Evolutionary conservation across 2,888 invertebrate genomes (phyloP).

Genomic region (Andrena bucephala): DNA sequence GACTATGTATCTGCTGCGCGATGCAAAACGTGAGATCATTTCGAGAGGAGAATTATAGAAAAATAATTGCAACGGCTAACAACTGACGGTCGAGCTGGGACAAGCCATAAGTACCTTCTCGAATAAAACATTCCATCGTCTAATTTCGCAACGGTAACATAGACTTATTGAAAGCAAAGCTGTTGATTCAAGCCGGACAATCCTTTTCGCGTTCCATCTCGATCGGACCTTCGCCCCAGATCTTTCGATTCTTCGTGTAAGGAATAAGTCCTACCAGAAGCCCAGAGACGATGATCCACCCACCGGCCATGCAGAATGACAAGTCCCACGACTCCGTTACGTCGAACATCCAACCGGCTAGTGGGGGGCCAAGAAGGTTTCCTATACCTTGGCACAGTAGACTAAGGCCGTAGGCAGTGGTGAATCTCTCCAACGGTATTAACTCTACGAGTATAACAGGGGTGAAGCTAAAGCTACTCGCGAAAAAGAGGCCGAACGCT

Average conservation of each 20-base stretch:
- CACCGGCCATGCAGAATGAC: conserved; percentile 92
- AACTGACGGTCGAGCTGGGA: conserved; percentile 6
- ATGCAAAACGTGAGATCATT: background rate
- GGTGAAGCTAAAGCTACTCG: conserved; percentile 96
- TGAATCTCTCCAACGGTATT: conserved; percentile 95
- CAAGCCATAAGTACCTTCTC: background rate
- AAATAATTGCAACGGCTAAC: conserved; percentile 7
- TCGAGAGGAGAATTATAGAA: background rate
- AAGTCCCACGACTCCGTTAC: conserved; percentile 90
- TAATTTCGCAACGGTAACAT: background rate
- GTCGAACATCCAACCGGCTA: conserved; percentile 93
- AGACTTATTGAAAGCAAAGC: background rate
- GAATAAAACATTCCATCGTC: conserved; percentile 3
- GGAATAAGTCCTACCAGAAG: conserved; percentile 89
- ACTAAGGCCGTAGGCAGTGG: conserved; percentile 96
- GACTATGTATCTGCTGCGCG: background rate
- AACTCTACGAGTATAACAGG: conserved; percentile 95
- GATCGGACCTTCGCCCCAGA: conserved; percentile 86
- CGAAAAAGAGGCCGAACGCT: conserved; percentile 95
- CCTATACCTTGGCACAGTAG: conserved; percentile 96
- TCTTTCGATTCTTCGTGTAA: conserved; percentile 88
- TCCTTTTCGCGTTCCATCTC: conserved; percentile 85
- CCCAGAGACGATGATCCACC: conserved; percentile 93
- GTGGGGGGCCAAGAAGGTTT: conserved; percentile 95
- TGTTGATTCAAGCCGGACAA: conserved; percentile 56